These are phyloP conservation scores for Drosophila affinis DNA, from an alignment of 2,888 invertebrate species.

Conservation along the genomic window DNA sequence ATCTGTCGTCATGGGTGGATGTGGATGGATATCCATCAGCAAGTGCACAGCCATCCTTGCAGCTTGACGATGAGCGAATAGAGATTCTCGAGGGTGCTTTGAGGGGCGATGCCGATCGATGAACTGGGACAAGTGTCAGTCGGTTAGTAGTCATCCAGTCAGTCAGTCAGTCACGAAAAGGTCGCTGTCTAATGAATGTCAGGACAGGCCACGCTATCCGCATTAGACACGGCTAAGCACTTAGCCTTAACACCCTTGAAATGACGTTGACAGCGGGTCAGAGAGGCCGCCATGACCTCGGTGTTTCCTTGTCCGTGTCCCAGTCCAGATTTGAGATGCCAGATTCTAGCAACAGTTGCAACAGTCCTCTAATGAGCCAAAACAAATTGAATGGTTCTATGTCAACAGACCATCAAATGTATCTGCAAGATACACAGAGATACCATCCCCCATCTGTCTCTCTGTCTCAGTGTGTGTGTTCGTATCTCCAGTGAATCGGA, in stretches of 20 bases:
- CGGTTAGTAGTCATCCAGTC: conserved; percentile 34
- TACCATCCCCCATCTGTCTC: conserved; percentile 47
- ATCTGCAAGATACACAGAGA: conserved; percentile 42
- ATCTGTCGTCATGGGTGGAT: conserved; percentile 12
- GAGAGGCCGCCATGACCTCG: conserved; percentile 1
- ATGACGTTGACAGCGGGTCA: conserved; percentile 33
- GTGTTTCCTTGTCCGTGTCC: conserved; percentile 1
- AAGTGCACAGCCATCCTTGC: conserved; percentile 7
- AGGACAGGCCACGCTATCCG: conserved; percentile 46
- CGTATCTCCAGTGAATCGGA: conserved; percentile 20
- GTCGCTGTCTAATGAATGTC: conserved; percentile 69
- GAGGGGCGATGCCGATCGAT: conserved; percentile 18
- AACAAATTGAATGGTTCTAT: conserved; percentile 71
- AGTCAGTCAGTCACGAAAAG: conserved; percentile 30
- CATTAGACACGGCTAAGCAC: conserved; percentile 82
- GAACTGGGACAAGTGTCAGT: conserved; percentile 38
- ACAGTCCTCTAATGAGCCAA: conserved; percentile 64
- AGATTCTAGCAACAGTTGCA: conserved; percentile 36
- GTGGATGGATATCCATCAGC: conserved; percentile 12
- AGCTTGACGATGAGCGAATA: not conserved
- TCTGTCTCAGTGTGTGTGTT: conserved; percentile 6
- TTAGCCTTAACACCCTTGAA: conserved; percentile 78
- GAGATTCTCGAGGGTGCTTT: conserved; percentile 18
- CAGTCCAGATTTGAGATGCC: conserved; percentile 5
- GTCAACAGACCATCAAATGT: conserved; percentile 64